phyloP scores from a whole-genome alignment of 2,888 invertebrate species.

The Drosophila percnosoma region DNA sequence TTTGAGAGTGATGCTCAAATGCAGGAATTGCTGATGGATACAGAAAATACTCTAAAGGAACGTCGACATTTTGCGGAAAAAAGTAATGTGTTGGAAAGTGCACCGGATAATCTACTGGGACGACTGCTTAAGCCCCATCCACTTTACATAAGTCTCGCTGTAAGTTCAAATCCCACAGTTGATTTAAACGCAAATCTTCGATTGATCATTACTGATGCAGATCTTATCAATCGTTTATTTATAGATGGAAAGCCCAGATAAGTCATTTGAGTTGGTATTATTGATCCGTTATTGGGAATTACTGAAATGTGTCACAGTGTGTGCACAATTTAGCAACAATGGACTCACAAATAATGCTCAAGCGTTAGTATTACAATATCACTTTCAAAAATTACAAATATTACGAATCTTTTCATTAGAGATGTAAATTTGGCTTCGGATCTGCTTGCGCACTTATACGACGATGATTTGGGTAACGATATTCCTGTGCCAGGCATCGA shows the following conservation, averaged over 20 bases:
- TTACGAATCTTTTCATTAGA: slow-evolving; percentile 21
- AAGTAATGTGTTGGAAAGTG: not conserved
- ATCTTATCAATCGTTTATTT: not conserved
- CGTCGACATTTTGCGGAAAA: slow-evolving; percentile 30
- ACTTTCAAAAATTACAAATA: not conserved
- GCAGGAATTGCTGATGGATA: slow-evolving; percentile 47
- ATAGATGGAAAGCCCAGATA: slow-evolving; percentile 50
- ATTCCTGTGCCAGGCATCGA: slow-evolving; percentile 66
- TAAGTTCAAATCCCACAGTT: slow-evolving; percentile 21
- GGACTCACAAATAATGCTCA: slow-evolving; percentile 34
- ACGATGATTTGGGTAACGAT: slow-evolving; percentile 59
- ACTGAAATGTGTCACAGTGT: slow-evolving; percentile 64
- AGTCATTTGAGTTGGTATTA: slow-evolving; percentile 42
- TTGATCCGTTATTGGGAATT: slow-evolving; percentile 54
- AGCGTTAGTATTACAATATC: slow-evolving; percentile 32
- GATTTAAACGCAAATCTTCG: not conserved
- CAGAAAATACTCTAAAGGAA: slow-evolving; percentile 28
- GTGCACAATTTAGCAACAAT: slow-evolving; percentile 37
- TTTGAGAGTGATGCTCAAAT: slow-evolving; percentile 68
- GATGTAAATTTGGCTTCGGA: slow-evolving; percentile 57
- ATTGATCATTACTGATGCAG: not conserved
- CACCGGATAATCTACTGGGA: slow-evolving; percentile 18
- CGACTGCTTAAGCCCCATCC: slow-evolving; percentile 52
- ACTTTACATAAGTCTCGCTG: slow-evolving; percentile 56
- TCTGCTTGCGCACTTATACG: slow-evolving; percentile 55